A percentile compares a stretch with the other conserved stretches of the same genome.
phyloP scores from a whole-genome alignment of 2,113 vertebrate species.

The Cervus canadensis region DNA sequence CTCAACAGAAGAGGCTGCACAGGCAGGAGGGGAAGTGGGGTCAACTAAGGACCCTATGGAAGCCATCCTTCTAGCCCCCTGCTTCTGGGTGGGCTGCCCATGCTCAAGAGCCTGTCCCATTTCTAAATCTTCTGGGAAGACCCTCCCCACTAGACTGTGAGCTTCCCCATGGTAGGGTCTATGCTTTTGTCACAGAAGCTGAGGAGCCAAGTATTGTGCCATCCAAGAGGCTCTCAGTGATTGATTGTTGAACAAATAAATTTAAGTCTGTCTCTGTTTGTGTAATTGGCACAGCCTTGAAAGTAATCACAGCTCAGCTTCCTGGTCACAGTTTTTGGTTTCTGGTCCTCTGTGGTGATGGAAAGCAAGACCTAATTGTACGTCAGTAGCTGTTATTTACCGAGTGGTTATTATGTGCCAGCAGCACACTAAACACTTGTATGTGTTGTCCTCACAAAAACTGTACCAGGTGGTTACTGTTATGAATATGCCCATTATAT shows the following conservation, averaged over 20 bases:
- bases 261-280: neutral
- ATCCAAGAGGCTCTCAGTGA: neutral
- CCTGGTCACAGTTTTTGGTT: neutral
- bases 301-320: neutral
- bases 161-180: neutral
- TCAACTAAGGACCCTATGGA: neutral
- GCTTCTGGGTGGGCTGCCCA: neutral
- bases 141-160: constrained; percentile 60
- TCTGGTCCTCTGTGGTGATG: neutral
- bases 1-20: neutral
- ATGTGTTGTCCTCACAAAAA: neutral
- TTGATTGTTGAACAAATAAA: neutral
- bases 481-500: constrained; percentile 64
- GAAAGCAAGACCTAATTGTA: neutral
- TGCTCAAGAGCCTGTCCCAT: constrained; percentile 58
- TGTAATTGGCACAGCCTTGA: neutral
- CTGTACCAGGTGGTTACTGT: constrained; percentile 28
- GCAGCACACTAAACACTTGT: neutral
- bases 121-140: constrained; percentile 43
- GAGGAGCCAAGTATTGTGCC: neutral
- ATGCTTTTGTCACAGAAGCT: neutral
- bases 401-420: neutral
- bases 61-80: neutral
- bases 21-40: neutral
- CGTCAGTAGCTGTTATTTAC: neutral